Evolutionary conservation across 2,797 vertebrate species (phyloP).

Genomic region (Chelmon rostratus): DNA sequence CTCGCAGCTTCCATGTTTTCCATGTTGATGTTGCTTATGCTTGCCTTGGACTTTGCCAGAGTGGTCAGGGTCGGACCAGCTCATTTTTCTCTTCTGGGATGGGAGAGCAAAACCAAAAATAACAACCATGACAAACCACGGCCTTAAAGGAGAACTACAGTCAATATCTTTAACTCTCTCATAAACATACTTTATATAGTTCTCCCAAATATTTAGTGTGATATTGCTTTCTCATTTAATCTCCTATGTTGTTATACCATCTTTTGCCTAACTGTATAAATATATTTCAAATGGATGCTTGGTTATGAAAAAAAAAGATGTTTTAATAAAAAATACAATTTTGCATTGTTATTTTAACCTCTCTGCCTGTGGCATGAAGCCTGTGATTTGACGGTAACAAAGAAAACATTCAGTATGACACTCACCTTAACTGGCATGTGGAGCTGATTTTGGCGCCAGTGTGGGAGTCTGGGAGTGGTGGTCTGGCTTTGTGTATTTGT

Average conservation of each 20-base stretch:
- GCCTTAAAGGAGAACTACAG: constrained; percentile 4
- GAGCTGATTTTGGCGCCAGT: constrained; percentile 75
- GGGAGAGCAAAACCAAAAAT: constrained; percentile 36
- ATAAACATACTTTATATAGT: neutral
- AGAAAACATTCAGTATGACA: neutral
- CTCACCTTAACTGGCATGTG: constrained; percentile 77
- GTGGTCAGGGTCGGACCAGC: constrained; percentile 72
- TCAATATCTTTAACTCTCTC: neutral
- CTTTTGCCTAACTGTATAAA: neutral
- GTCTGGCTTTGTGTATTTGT: constrained; percentile 30
- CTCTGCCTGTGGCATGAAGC: neutral
- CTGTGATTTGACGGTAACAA: neutral
- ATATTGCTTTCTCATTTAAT: neutral
- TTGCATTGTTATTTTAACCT: neutral
- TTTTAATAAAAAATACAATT: neutral
- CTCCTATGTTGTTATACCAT: neutral
- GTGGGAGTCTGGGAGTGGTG: constrained; percentile 49
- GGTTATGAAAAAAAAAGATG: neutral
- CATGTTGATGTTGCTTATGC: constrained; percentile 50
- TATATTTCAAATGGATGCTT: neutral
- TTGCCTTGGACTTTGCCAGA: constrained; percentile 41
- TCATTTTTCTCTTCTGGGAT: constrained; percentile 83
- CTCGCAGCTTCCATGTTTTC: constrained; percentile 41
- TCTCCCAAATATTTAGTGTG: neutral
- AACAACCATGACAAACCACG: constrained; percentile 27